These are phyloP conservation scores for Oxyruncus cristatus DNA, from an alignment of 2,113 vertebrate species.

Conservation along the genomic window DNA sequence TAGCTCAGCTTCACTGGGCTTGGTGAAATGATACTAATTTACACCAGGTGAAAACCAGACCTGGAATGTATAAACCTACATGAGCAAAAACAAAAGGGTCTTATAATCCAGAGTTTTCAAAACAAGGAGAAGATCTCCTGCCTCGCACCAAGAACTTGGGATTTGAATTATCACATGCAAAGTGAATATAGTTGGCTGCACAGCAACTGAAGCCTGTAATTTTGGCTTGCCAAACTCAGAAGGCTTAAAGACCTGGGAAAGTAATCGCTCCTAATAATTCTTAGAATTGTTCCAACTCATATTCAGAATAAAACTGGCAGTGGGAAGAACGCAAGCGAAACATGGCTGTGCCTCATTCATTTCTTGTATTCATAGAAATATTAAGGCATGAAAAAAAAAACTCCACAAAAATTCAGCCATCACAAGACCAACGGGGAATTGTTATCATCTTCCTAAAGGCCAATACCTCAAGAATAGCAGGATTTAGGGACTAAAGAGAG, in stretches of 20 bases:
- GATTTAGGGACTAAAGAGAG: slow-evolving; percentile 31
- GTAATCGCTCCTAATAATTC: neutral
- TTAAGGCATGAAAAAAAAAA: neutral
- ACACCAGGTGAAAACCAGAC: neutral
- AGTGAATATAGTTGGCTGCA: neutral
- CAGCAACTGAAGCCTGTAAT: neutral
- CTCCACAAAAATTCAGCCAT: neutral
- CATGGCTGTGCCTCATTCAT: neutral
- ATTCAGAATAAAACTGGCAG: neutral
- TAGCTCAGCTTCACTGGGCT: neutral
- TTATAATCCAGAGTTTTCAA: neutral
- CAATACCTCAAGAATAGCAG: neutral
- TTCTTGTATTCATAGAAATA: neutral
- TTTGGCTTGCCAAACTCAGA: neutral
- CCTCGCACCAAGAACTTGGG: neutral
- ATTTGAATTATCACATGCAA: neutral
- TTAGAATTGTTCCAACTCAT: neutral
- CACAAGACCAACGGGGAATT: neutral
- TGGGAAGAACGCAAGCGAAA: slow-evolving; percentile 2
- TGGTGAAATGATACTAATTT: neutral
- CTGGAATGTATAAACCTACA: neutral
- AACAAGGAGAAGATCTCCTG: neutral
- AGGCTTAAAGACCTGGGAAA: slow-evolving; percentile 26
- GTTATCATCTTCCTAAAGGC: neutral
- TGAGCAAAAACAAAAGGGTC: neutral